A percentile compares a stretch with the other conserved stretches of the same genome.
These are phyloP conservation scores for Bellardia bayeri DNA, from an alignment of 2,888 invertebrate species.

Conservation along the genomic window DNA sequence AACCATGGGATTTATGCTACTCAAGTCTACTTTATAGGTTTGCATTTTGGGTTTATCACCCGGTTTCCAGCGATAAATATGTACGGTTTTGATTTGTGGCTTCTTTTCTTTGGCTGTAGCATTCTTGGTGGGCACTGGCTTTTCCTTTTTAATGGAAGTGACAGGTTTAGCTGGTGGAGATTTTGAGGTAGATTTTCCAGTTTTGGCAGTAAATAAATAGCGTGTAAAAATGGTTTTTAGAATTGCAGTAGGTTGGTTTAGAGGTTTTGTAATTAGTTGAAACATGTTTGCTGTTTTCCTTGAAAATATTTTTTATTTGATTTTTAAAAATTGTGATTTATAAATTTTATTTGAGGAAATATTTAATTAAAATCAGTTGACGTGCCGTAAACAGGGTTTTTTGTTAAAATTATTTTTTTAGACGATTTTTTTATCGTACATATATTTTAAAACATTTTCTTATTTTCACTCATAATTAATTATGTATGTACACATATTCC, in stretches of 20 bases:
- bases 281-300: background rate
- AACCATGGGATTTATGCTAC: slow-evolving; percentile 97
- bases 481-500: background rate
- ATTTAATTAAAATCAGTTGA: no score
- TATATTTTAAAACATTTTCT: background rate
- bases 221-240: background rate
- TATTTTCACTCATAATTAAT: background rate
- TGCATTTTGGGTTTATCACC: slow-evolving; percentile 92
- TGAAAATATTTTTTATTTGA: no score
- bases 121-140: background rate
- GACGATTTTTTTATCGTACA: no score
- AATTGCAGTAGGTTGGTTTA: background rate
- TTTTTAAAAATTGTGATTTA: no score
- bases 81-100: slow-evolving; percentile 89
- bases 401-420: no score
- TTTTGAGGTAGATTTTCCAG: background rate
- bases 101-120: slow-evolving; percentile 36
- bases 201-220: background rate
- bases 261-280: background rate
- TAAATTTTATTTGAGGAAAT: no score
- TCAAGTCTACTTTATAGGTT: slow-evolving; percentile 87
- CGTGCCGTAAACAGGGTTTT: no score
- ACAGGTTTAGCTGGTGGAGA: background rate
- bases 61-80: slow-evolving; percentile 95
- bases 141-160: background rate